These are phyloP conservation scores for Geotrupes spiniger DNA, from an alignment of 2,888 invertebrate species.

Conservation along the genomic window DNA sequence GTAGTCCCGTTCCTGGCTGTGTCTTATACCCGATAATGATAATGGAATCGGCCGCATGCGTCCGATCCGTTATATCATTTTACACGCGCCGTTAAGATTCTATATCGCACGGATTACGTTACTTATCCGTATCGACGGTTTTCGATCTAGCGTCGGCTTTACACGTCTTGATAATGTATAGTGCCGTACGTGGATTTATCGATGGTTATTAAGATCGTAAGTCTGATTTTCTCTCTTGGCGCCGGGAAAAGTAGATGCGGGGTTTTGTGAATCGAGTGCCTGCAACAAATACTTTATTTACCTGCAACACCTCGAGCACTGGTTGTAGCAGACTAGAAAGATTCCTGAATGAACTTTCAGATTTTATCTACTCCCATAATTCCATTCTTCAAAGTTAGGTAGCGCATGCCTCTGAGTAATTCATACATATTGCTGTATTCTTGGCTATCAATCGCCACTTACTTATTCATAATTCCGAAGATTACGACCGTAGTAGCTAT, in stretches of 20 bases:
- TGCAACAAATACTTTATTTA: no score
- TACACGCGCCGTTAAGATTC: constrained; percentile 2
- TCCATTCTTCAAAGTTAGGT: no score
- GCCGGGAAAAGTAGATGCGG: not conserved
- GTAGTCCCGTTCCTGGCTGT: constrained; percentile 17
- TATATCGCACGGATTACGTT: constrained; percentile 1
- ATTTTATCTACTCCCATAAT: no score
- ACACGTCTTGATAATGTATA: not conserved
- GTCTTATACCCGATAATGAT: constrained; percentile 14
- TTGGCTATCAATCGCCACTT: no score
- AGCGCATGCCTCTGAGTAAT: no score
- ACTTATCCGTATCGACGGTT: not conserved
- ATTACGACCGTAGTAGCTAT: no score
- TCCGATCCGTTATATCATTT: constrained; percentile 1
- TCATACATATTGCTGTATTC: no score
- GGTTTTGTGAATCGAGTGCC: no score
- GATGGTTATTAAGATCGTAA: constrained; percentile 1
- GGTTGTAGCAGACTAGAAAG: no score
- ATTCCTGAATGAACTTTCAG: no score
- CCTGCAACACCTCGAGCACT: no score
- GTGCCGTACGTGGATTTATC: not conserved
- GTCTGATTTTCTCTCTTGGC: not conserved
- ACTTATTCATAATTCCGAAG: no score
- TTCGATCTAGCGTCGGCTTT: not conserved
- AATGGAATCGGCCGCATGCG: constrained; percentile 13